Evolutionary conservation across 2,888 invertebrate genomes (phyloP).

Genomic region (Andrena haemorrhoa): DNA sequence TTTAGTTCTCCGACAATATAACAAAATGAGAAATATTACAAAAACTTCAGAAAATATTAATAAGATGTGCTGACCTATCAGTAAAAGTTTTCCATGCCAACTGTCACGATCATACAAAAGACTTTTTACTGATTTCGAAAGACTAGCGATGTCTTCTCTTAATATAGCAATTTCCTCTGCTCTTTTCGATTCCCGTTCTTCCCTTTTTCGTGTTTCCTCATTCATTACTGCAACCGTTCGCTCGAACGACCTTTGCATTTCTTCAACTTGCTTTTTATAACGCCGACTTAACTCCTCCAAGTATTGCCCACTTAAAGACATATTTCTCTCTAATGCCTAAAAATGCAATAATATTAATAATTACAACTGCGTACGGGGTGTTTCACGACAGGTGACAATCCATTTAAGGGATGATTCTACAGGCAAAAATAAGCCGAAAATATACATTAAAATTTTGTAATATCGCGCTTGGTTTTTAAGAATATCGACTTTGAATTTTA

Average conservation of each 20-base stretch:
- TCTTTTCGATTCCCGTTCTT: constrained; percentile 92
- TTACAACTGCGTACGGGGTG: neutral
- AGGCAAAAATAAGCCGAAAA: too few relatives aligned
- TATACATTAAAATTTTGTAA: too few relatives aligned
- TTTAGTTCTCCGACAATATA: constrained; percentile 85
- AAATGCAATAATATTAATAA: constrained; percentile 18
- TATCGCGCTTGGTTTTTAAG: too few relatives aligned
- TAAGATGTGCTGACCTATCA: constrained; percentile 86
- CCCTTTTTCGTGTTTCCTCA: constrained; percentile 89
- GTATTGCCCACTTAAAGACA: constrained; percentile 98
- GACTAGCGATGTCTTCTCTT: constrained; percentile 88
- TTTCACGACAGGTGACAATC: too few relatives aligned
- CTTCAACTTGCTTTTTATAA: constrained; percentile 98
- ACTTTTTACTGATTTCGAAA: constrained; percentile 87
- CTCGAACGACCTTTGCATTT: constrained; percentile 94
- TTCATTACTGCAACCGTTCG: constrained; percentile 91
- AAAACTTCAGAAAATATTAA: constrained; percentile 86
- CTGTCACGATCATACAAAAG: constrained; percentile 88
- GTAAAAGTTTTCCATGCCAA: constrained; percentile 88
- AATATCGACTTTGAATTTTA: too few relatives aligned
- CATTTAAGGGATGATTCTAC: too few relatives aligned
- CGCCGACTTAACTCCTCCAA: constrained; percentile 97
- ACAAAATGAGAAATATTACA: constrained; percentile 86
- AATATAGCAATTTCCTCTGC: constrained; percentile 91
- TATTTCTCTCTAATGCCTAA: constrained; percentile 96